phyloP scores from a whole-genome alignment of 2,888 invertebrate genomes.

The Lepeophtheirus nordmannii region DNA sequence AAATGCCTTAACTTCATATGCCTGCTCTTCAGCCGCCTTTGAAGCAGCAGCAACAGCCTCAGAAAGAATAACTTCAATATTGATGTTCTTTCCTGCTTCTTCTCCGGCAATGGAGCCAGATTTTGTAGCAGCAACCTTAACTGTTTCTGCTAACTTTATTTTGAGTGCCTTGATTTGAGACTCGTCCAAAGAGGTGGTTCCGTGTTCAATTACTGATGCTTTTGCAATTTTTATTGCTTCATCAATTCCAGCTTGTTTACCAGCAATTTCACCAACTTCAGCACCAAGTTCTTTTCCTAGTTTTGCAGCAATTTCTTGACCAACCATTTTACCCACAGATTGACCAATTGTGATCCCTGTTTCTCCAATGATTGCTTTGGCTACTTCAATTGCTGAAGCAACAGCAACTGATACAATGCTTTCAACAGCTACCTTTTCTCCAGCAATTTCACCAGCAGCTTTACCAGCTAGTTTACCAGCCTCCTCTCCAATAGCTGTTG shows the following conservation, averaged over 20 bases:
- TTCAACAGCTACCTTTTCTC: slow-evolving; percentile 11
- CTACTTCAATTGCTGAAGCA: slow-evolving; percentile 10
- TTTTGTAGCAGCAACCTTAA: neutral
- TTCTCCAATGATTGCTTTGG: slow-evolving; percentile 9
- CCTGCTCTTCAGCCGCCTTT: slow-evolving; percentile 12
- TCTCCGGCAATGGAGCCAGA: slow-evolving; percentile 12
- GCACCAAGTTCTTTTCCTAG: slow-evolving; percentile 23
- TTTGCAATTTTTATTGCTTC: slow-evolving; percentile 9
- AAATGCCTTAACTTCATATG: slow-evolving; percentile 20
- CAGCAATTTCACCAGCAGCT: slow-evolving; percentile 12
- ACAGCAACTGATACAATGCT: slow-evolving; percentile 1
- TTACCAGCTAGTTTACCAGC: slow-evolving; percentile 19
- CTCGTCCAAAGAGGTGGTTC: neutral
- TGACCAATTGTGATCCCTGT: neutral
- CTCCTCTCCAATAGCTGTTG: neutral
- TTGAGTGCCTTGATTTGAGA: slow-evolving; percentile 7
- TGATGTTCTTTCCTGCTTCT: slow-evolving; percentile 20
- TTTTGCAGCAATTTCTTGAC: slow-evolving; percentile 19
- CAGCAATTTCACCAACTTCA: slow-evolving; percentile 15
- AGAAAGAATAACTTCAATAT: neutral
- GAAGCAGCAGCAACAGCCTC: slow-evolving; percentile 17
- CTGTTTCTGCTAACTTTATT: neutral
- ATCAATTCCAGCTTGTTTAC: slow-evolving; percentile 10
- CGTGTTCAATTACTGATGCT: neutral
- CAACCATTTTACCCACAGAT: slow-evolving; percentile 5